Evolutionary conservation across 2,797 vertebrate genomes (phyloP).

Genomic region (Aselliscus stoliczkanus): DNA sequence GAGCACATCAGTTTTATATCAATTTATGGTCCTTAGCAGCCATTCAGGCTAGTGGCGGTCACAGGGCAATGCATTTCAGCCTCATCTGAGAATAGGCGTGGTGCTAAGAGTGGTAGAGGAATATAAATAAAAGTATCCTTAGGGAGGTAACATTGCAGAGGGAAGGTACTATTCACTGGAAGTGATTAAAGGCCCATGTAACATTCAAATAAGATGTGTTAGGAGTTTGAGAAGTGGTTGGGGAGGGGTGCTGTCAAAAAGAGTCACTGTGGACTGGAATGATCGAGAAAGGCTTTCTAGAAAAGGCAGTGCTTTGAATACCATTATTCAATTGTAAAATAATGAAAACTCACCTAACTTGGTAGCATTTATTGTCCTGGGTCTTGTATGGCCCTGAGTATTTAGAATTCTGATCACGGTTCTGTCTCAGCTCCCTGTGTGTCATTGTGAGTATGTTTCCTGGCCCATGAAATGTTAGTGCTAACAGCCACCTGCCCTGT

Average conservation of each 20-base stretch:
- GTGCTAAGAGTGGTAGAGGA: background rate
- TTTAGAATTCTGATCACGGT: background rate
- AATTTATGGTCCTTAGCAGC: background rate
- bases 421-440: background rate
- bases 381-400: background rate
- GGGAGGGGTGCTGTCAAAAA: background rate
- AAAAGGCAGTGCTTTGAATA: background rate
- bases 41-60: background rate
- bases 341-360: background rate
- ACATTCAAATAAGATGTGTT: background rate
- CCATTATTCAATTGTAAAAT: background rate
- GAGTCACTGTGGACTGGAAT: background rate
- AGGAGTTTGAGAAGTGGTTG: background rate
- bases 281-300: background rate
- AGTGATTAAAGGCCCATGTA: background rate
- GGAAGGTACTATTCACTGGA: background rate
- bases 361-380: background rate
- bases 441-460: background rate
- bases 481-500: background rate
- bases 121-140: background rate
- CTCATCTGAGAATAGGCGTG: background rate
- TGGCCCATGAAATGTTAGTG: background rate
- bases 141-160: background rate
- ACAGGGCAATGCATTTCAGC: background rate
- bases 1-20: background rate